Conservation (phyloP, 1,140 invertebrate species). For the Lucilia sericata region DNA sequence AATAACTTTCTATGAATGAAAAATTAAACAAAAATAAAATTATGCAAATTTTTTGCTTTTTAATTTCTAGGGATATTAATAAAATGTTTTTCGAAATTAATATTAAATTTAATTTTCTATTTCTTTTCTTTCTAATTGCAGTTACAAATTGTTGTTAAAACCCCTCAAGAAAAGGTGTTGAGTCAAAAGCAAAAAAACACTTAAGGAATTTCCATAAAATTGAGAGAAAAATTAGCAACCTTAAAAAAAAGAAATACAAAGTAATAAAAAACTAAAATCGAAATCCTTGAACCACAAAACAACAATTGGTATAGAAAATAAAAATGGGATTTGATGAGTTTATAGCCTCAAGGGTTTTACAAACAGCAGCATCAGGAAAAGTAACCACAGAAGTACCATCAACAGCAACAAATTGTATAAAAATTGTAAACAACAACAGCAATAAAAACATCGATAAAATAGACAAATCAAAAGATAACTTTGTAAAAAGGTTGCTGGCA, state of each 20-base stretch:
- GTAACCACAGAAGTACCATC: slow-evolving; percentile 45
- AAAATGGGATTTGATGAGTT: slow-evolving; percentile 43
- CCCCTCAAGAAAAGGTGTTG: not conserved
- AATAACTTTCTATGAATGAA: too few relatives aligned
- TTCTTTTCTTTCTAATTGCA: not conserved
- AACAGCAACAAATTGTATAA: slow-evolving; percentile 42
- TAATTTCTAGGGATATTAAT: too few relatives aligned
- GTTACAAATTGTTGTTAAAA: not conserved
- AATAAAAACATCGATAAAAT: slow-evolving; percentile 2
- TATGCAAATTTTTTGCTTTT: too few relatives aligned
- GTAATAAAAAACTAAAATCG: not conserved
- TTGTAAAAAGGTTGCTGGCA: not conserved
- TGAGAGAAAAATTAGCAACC: not conserved
- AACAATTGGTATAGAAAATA: not conserved
- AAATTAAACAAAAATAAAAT: too few relatives aligned
- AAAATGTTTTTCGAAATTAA: too few relatives aligned
- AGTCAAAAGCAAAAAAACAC: not conserved
- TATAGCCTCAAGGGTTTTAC: slow-evolving; percentile 28
- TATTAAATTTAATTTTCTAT: too few relatives aligned
- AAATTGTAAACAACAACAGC: not conserved
- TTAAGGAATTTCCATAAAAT: not conserved
- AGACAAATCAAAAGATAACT: not conserved
- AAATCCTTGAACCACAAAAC: not conserved
- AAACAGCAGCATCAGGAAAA: slow-evolving; percentile 48
- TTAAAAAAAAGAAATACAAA: not conserved